phyloP scores from a whole-genome alignment of 2,113 vertebrate species.

The Panthera tigris region DNA sequence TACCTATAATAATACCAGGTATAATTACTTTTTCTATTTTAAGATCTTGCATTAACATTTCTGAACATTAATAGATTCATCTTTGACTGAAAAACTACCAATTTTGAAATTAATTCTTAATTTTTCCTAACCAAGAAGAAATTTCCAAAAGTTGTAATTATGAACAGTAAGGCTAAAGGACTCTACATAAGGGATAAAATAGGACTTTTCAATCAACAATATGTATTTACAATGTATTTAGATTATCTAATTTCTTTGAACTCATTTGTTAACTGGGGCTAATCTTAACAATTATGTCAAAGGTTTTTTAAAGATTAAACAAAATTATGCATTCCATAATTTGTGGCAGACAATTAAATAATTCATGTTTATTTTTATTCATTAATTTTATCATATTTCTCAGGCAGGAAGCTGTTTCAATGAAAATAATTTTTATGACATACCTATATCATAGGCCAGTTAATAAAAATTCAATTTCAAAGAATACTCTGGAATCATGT shows the following conservation, averaged over 20 bases:
- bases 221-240: not conserved
- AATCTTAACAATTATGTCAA: not conserved
- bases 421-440: not conserved
- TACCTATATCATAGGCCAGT: not conserved
- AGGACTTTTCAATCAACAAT: not conserved
- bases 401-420: not conserved
- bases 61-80: not conserved
- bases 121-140: not conserved
- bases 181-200: not conserved
- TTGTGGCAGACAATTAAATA: not conserved
- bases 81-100: not conserved
- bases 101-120: not conserved
- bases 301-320: not conserved
- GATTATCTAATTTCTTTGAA: not conserved
- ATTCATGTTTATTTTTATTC: not conserved
- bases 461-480: not conserved
- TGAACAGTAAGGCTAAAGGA: not conserved
- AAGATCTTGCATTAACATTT: not conserved
- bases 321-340: not conserved
- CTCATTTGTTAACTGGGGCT: not conserved
- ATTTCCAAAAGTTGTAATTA: not conserved
- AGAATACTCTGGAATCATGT: not conserved
- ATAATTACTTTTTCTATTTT: not conserved
- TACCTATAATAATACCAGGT: not conserved
- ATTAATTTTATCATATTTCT: not conserved